Base-by-base conservation (phyloP, 1,140 invertebrate species). In the Lasioglossum albipes region DNA sequence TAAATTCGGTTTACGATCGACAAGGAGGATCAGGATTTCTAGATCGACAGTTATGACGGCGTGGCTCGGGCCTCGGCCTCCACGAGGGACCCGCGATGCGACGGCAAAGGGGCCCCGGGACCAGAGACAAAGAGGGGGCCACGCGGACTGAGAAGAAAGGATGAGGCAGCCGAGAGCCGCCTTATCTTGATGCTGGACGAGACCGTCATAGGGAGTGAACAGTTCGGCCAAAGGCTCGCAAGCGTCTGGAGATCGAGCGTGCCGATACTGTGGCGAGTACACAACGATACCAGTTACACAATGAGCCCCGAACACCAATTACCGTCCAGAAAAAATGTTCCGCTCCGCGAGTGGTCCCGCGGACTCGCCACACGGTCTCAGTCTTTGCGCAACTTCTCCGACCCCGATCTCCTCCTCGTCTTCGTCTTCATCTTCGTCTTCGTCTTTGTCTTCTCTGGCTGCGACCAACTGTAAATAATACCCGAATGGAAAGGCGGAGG, bases 231-330 rank as follows among this genome's bases (percentile, higher is more conserved):
- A 81, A 87, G 81, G 78, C 83, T 89, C 81, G 84, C 85, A 84
- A 87, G 83, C 81, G 84, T 89, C 87, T 84, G 75, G 75, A 89
- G 88, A 89, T 89, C 75, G 85, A 77, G 80, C 78, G 81, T 75
- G 54, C 75, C 83, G 88, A 89, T 89, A 89, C 49, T 68, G 59
- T 42, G 78, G 76, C 76, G 82, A 88, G 84, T 89, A 89, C 88
- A 89, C 75, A 80, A 64, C 88, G 87, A 89, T 89, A 85, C 85
- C 88, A 85, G 86, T 89, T 87, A 88, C 88, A 89, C 88, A 89
- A 89, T 89, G 85, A 89, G 82, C 73, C 72, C 82, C 83, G 85
- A 89, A 88, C 85, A 89, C 88, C 87, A 89, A 90, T 89, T 88
- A 90, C 83, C 84, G 83, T 76, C 75, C 61, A 75, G 76, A 83